Conservation (phyloP, 2,113 vertebrate genomes). For the Pseudorectes ferrugineus region DNA sequence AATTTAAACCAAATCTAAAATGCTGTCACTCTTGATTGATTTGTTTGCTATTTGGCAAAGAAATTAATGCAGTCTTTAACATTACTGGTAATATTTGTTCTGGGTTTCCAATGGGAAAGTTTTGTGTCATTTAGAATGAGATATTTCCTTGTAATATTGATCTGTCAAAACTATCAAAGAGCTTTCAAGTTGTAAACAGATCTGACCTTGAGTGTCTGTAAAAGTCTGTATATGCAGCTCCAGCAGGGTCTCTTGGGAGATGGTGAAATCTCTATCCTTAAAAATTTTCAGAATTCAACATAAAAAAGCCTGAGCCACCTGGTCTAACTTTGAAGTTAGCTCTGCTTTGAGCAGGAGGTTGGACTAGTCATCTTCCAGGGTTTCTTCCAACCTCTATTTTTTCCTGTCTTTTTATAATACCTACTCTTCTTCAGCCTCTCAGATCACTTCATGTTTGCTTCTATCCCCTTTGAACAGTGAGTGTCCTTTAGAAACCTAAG, state of each 20-base stretch:
- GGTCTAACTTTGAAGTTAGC: background rate
- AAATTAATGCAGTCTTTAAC: background rate
- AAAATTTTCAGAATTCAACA: background rate
- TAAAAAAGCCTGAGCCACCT: background rate
- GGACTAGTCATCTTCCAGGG: background rate
- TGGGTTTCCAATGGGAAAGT: background rate
- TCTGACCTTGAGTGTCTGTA: background rate
- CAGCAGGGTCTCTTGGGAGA: background rate
- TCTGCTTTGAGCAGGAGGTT: background rate
- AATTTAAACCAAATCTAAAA: background rate
- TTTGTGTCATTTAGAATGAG: background rate
- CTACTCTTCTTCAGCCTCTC: background rate
- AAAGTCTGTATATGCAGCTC: background rate
- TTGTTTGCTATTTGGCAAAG: background rate
- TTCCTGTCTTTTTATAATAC: background rate
- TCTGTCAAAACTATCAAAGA: background rate
- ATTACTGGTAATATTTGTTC: background rate
- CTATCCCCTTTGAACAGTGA: background rate
- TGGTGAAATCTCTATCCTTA: background rate
- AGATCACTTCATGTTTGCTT: background rate
- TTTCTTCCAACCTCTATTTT: background rate
- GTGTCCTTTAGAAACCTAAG: background rate
- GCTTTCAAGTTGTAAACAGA: background rate
- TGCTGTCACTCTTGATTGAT: background rate
- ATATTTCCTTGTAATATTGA: background rate